Base-by-base conservation (phyloP, 2,888 invertebrate species). In the Sphaeridia pumilis region DNA sequence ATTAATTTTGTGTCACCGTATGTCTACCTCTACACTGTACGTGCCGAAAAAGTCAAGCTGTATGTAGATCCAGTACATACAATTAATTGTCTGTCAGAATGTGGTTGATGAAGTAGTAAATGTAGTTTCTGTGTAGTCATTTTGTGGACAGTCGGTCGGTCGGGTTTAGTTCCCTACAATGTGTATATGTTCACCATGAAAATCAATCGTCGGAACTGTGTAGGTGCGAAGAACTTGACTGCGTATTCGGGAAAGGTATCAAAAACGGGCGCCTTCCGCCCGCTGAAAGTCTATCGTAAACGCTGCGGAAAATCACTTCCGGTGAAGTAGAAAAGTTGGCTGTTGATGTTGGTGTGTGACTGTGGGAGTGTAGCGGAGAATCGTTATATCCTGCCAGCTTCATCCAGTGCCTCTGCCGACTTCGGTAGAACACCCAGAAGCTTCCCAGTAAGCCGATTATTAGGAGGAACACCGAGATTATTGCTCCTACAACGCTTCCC, bases 261-360 rank as follows among this genome's bases (percentile, higher is more conserved):
- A 65, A 57, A 51, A 65, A 64, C 3, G 63, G 65, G 35, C 65
- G 56, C 43, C 64, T 57, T 52, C 65, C 65, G 42, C 63, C 65
- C 17, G 65, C 65, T 38, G 65, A 65, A 43, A 67, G 58, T 55
- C 67, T 63, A 55, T 67, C 68, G 55, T 67, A 67, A 26, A 67
- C 67, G 59, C 66, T 69, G 55, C 67, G 65, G 60, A 69, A 69
- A 47, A 67, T 65, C 45, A 69, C 68, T 66, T 69, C 68, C 34
- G 68, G 67, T 20, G 67, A 63, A 22, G 63, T 62, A 22, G 61
- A 61, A 34, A 65, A 64, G 28, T 58, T 63, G 5, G 54, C 48
- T 34, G 59, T 52, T 4, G 56, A 52, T 17, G 51, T 43, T 36
- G 55, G 27, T 20, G 55, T 52, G 20, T 54, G 54, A 24, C 47